Percentiles rank a stretch among this genome's conserved stretches.
phyloP scores from a whole-genome alignment of 64 coral and sea anemone species.

The Acropora tenuis region DNA sequence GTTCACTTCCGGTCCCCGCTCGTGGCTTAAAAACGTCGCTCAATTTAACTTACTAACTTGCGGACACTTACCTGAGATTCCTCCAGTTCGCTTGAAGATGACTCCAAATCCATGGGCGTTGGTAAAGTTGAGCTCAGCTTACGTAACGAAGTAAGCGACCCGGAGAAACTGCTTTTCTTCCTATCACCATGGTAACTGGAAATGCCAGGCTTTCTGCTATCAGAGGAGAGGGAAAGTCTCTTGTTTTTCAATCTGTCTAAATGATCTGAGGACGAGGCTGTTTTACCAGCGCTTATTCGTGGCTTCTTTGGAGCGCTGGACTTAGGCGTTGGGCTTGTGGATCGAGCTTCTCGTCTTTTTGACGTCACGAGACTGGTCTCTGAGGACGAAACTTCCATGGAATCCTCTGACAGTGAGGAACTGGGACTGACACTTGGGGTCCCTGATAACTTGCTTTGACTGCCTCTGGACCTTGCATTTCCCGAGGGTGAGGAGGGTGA shows the following conservation, averaged over 20 bases:
- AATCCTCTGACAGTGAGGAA: slow-evolving; percentile 3
- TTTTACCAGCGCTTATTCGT: slow-evolving; percentile 8
- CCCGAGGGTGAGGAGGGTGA: neutral
- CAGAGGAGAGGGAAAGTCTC: neutral
- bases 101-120: slow-evolving; percentile 29
- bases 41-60: too few relatives aligned
- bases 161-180: slow-evolving; percentile 25
- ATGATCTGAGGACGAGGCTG: slow-evolving; percentile 2
- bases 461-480: slow-evolving; percentile 9
- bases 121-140: slow-evolving; percentile 1
- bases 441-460: neutral
- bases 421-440: slow-evolving; percentile 17
- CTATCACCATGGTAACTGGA: slow-evolving; percentile 22
- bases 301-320: slow-evolving; percentile 29
- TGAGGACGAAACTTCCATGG: slow-evolving; percentile 15
- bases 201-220: neutral
- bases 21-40: too few relatives aligned
- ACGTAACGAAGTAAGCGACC: neutral
- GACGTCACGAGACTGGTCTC: neutral
- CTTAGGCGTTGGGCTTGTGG: slow-evolving; percentile 3
- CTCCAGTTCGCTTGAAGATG: slow-evolving; percentile 37
- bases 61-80: slow-evolving; percentile 3
- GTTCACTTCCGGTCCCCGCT: too few relatives aligned
- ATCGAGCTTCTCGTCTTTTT: slow-evolving; percentile 29
- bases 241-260: slow-evolving; percentile 28